Base-by-base conservation (phyloP, 2,888 invertebrate genomes). In the Hololepta plana region DNA sequence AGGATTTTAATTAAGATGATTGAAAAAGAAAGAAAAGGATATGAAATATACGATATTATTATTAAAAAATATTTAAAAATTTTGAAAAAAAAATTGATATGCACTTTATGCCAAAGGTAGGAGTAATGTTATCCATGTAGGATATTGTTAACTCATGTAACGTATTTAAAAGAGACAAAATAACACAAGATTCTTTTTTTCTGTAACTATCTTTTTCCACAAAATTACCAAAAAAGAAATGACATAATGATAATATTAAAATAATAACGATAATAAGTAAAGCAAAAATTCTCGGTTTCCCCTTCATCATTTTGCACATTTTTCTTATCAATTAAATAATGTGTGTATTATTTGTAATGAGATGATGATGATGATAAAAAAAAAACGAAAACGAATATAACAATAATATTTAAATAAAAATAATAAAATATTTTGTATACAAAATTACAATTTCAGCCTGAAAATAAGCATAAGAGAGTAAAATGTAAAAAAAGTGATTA, bases 71-170 rank as follows among this genome's bases (percentile, higher is more conserved):
- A 21, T 21, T 7, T 30, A 47, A 49, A 48, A 46, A 45, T 49
- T 22, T 20, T 14, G 15, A 15, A 15, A 23, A 15, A 28, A n/a
- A 21, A 12, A 12, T 22, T 11, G 12, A 12, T 20, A 51, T 43
- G 50, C 52, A 52, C 49, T 51, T 53, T 49, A 54, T 54, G 55
- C 55, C 55, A 55, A 55, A 55, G 55, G 49, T 55, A 55, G 53
- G 38, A 36, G 44, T 48, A 47, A 49, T 43, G 43, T 53, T 51
- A 50, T 53, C 53, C 51, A 51, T 52, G 49, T 51, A 52, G 52
- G 51, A 44, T 46, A 44, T 38, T 37, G 32, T 34, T 38, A 30
- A 35, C 37, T 33, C 40, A 36, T 42, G 29, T 27, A n/a, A 12
- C 10, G 23, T 14, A 12, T 12, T 15, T 24, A 4, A 2, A 13